Evolutionary conservation across 2,797 vertebrate species (phyloP), one percentile per base, ranked within the genome.

Genomic region (Menidia menidia): DNA sequence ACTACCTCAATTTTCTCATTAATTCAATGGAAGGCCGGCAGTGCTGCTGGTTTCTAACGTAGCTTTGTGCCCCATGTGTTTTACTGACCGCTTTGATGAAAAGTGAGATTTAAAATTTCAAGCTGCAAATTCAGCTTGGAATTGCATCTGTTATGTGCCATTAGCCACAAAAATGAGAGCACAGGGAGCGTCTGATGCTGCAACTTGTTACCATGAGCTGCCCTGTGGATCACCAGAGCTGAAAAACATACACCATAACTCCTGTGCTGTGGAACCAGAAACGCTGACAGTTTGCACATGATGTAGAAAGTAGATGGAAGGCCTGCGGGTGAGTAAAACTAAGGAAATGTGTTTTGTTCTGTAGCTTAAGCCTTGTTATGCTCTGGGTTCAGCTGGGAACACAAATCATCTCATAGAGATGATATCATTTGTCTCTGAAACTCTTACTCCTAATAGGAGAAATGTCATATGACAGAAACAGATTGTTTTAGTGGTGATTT

Each of bases 401-500:
- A 31, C 13, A 77, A 44, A 71, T 60, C n/a, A n/a, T 15, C 4
- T 4, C 42, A 45, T 57, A 50, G 43, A 64, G 31, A 51, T 43
- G 35, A 64, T 42, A 64, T 41, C 18, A 44, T 56, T 62, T 51
- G 41, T 70, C 45, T 51, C 58, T 43, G 2, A 56, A 79, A 71
- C 55, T 78, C 65, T 18, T 19, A 30, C 44, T 52, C 14, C 11
- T 30, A 44, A 11, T 48, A 10, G 6, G 14, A 55, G 53, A 65
- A 64, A 60, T 30, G 57, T 19, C 32, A 12, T 31, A 4, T 18
- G 30, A 64, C 44, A 57, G 48, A 30, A 68, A 84, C 79, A 59
- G 65, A 82, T 88, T 84, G 72, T 77, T 84, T 76, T 68, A 60
- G 14, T 15, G 71, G 76, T 73, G 68, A 81, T 78, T 83, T 56